phyloP scores from a whole-genome alignment of 2,113 vertebrate species.

The Thunnus thynnus region DNA sequence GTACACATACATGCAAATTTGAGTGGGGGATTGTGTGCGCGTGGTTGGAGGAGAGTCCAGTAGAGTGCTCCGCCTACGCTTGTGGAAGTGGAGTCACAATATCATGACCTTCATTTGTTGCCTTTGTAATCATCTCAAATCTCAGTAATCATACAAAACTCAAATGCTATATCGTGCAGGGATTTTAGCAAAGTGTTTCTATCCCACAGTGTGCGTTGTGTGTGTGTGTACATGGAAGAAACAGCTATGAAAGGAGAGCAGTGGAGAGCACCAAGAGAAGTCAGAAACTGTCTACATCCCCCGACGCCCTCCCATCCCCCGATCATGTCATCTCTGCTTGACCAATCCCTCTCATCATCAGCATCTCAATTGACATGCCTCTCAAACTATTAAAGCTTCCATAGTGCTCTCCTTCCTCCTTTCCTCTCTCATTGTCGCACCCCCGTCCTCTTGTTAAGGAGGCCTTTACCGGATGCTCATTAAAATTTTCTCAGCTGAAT shows the following conservation, averaged over 20 bases:
- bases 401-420: slow-evolving; percentile 1
- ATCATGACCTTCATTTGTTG: no score
- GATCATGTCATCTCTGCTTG: slow-evolving; percentile 36
- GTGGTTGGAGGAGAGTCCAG: no score
- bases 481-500: slow-evolving; percentile 66
- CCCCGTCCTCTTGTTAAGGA: slow-evolving; percentile 44
- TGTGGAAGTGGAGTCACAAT: no score
- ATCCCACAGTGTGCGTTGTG: no score
- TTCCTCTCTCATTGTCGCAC: slow-evolving; percentile 15
- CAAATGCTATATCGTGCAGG: no score
- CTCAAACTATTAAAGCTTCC: slow-evolving; percentile 37
- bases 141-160: no score
- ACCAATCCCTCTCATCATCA: slow-evolving; percentile 50
- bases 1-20: no score
- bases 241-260: neutral
- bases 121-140: no score
- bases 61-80: no score
- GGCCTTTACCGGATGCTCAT: slow-evolving; percentile 51
- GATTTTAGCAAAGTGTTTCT: no score
- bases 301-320: neutral
- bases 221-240: neutral
- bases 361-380: slow-evolving; percentile 29
- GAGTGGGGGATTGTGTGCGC: no score
- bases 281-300: neutral
- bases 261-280: neutral